Percentiles rank a stretch among this genome's conserved stretches.
These are phyloP conservation scores for Hydrotaea diabolus DNA, from an alignment of 2,888 invertebrate genomes.

Conservation along the genomic window DNA sequence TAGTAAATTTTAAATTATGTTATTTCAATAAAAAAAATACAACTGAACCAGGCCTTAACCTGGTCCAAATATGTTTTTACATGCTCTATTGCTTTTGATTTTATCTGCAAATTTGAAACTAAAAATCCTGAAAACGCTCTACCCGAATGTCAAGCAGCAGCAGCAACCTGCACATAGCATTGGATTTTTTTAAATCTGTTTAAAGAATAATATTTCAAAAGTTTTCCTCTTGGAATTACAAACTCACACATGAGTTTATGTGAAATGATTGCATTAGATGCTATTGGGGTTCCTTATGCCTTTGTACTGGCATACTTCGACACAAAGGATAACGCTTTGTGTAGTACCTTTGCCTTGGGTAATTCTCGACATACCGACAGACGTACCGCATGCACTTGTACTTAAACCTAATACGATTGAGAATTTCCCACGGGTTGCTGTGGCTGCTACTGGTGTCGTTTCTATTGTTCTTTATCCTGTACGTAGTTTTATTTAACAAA, in stretches of 20 bases:
- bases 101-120: too few relatives aligned
- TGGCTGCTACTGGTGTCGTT: constrained; percentile 38
- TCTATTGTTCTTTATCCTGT: constrained; percentile 46
- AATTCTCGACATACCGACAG: not conserved
- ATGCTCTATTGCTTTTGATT: too few relatives aligned
- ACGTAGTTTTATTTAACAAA: constrained; percentile 23
- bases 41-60: too few relatives aligned
- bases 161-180: not conserved
- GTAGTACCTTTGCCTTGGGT: not conserved
- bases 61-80: too few relatives aligned
- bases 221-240: constrained; percentile 18
- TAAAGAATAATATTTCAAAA: constrained; percentile 40
- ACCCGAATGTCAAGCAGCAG: too few relatives aligned
- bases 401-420: constrained; percentile 69
- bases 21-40: too few relatives aligned
- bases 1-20: too few relatives aligned
- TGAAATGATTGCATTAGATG: constrained; percentile 13
- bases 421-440: constrained; percentile 69
- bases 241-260: constrained; percentile 29
- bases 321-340: constrained; percentile 2
- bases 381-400: constrained; percentile 22
- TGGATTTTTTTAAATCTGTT: constrained; percentile 21
- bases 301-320: constrained; percentile 5
- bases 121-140: too few relatives aligned
- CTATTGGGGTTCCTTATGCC: not conserved